Conservation (phyloP, 1,140 invertebrate genomes). For the Zaprionus kolodkinae region DNA sequence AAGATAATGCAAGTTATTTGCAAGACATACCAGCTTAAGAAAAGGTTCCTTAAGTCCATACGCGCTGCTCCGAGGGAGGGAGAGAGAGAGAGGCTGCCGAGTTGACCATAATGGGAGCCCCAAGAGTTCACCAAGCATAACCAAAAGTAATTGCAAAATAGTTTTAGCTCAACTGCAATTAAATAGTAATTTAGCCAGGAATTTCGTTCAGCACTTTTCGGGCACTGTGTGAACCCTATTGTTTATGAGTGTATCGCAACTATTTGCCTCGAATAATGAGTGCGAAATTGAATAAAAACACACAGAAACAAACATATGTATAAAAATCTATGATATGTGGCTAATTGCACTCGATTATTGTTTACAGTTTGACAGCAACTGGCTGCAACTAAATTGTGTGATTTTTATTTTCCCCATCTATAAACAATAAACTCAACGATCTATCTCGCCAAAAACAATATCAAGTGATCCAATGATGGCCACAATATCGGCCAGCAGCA, state of each 20-base stretch:
- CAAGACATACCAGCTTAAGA: constrained; percentile 14
- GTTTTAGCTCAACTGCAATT: constrained; percentile 37
- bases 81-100: too few relatives aligned
- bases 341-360: neutral
- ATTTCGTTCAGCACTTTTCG: constrained; percentile 44
- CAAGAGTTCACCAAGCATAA: constrained; percentile 34
- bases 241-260: constrained; percentile 31
- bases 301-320: neutral
- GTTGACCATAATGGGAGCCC: constrained; percentile 5
- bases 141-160: constrained; percentile 63
- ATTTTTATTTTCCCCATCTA: neutral
- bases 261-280: constrained; percentile 50
- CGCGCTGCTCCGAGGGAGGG: too few relatives aligned
- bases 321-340: too few relatives aligned
- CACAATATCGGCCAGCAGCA: constrained; percentile 91
- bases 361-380: too few relatives aligned
- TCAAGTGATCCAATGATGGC: constrained; percentile 92
- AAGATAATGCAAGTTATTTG: neutral
- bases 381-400: too few relatives aligned
- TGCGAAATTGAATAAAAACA: constrained; percentile 48
- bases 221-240: constrained; percentile 13
- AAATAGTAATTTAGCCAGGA: constrained; percentile 69
- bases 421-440: constrained; percentile 86
- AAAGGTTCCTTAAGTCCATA: neutral
- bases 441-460: constrained; percentile 95